Evolutionary conservation across 2,797 vertebrate species (phyloP).

Genomic region (Euphonia xanthogaster): DNA sequence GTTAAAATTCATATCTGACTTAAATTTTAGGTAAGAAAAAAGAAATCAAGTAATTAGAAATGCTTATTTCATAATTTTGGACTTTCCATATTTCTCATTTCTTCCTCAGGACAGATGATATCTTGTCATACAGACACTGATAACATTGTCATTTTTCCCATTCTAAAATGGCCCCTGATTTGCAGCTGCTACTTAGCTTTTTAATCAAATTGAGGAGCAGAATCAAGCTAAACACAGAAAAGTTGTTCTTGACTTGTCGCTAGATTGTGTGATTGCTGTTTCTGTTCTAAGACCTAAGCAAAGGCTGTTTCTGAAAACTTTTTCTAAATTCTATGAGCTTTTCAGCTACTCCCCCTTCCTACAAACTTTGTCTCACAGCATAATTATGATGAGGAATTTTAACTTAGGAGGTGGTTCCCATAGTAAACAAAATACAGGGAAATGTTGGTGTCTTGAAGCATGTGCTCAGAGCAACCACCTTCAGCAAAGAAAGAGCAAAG

Average conservation of each 20-base stretch:
- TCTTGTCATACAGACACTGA: not conserved
- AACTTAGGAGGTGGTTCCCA: not conserved
- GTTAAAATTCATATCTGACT: not conserved
- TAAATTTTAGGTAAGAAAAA: not conserved
- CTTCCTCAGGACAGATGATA: not conserved
- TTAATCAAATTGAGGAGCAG: not conserved
- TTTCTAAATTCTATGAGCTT: not conserved
- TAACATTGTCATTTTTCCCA: not conserved
- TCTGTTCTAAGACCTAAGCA: not conserved
- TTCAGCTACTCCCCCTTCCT: not conserved
- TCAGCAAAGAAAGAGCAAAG: not conserved
- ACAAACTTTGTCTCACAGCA: not conserved
- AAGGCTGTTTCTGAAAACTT: not conserved
- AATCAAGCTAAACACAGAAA: not conserved
- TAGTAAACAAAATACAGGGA: not conserved
- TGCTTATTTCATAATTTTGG: not conserved
- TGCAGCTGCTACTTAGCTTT: not conserved
- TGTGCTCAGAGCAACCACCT: not conserved
- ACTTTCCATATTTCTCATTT: not conserved
- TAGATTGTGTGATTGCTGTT: not conserved
- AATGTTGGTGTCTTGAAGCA: not conserved
- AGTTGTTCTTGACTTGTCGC: not conserved
- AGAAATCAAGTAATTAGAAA: not conserved
- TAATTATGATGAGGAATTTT: slow-evolving; percentile 3
- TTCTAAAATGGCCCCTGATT: not conserved